Evolutionary conservation across 1,140 invertebrate genomes (phyloP).

Genomic region (Panulirus ornatus): DNA sequence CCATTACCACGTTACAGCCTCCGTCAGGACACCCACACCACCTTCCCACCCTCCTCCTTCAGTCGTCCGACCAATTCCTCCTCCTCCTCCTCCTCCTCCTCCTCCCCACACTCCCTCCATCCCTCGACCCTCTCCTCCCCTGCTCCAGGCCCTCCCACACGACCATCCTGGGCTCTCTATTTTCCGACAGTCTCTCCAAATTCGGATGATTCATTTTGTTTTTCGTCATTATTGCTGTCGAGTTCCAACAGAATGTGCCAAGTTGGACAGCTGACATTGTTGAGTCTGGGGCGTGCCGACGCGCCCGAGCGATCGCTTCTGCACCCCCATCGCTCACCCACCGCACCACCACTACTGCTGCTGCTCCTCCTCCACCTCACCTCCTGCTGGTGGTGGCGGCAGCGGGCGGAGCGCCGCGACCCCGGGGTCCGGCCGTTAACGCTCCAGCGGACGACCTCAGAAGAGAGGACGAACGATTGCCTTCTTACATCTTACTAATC

Average conservation of each 20-base stretch:
- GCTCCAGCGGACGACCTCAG: no score
- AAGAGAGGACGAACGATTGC: no score
- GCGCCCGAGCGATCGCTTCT: background rate
- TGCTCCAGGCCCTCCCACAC: background rate
- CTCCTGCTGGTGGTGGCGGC: background rate
- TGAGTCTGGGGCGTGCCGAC: background rate
- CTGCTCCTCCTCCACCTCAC: background rate
- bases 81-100: no score
- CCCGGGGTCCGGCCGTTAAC: no score
- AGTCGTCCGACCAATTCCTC: no score
- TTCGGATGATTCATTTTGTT: conserved; percentile 69
- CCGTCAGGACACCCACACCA: no score
- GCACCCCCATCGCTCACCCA: background rate
- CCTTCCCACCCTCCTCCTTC: no score
- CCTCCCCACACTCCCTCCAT: background rate
- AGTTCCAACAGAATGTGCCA: conserved; percentile 68
- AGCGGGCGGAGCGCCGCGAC: no score
- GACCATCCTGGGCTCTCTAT: conserved; percentile 19
- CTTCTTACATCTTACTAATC: no score
- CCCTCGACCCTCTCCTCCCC: background rate
- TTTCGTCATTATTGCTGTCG: conserved; percentile 67
- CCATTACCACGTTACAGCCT: no score
- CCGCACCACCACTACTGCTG: background rate
- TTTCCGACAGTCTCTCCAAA: conserved; percentile 67
- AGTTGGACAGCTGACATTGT: conserved; percentile 65